phyloP scores from a whole-genome alignment of 2,888 invertebrate genomes.

The Noctua pronuba region DNA sequence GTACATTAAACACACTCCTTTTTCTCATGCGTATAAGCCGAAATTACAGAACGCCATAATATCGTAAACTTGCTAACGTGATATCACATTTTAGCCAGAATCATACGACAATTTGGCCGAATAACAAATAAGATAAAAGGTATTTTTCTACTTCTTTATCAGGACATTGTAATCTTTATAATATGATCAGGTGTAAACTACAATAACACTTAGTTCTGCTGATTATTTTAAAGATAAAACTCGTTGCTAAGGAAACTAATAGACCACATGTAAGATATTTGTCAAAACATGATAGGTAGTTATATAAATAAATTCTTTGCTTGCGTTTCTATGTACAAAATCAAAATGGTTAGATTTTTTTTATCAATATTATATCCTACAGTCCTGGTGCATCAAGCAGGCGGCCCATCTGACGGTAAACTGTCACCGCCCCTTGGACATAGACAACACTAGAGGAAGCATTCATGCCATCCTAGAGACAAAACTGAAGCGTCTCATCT shows the following conservation, averaged over 20 bases:
- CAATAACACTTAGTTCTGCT: neutral
- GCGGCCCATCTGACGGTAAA: neutral
- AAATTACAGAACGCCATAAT: neutral
- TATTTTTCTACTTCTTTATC: constrained; percentile 31
- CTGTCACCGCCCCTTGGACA: no score
- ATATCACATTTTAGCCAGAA: neutral
- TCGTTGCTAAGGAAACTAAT: neutral
- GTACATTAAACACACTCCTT: neutral
- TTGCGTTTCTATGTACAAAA: neutral
- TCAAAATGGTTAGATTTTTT: neutral
- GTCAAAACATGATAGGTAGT: neutral
- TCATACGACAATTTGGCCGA: neutral
- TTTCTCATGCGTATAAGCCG: neutral
- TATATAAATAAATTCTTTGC: neutral
- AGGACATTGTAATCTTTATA: constrained; percentile 9
- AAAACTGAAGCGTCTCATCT: neutral
- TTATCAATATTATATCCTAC: neutral
- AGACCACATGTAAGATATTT: neutral
- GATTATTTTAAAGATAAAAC: constrained; percentile 29
- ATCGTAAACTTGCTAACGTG: neutral
- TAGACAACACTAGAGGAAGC: neutral
- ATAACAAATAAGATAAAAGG: constrained; percentile 31
- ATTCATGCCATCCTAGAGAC: neutral
- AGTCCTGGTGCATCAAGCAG: neutral
- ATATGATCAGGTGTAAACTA: constrained; percentile 4